phyloP scores from a whole-genome alignment of 2,113 vertebrate species.

The Drymodes brunneopygia region DNA sequence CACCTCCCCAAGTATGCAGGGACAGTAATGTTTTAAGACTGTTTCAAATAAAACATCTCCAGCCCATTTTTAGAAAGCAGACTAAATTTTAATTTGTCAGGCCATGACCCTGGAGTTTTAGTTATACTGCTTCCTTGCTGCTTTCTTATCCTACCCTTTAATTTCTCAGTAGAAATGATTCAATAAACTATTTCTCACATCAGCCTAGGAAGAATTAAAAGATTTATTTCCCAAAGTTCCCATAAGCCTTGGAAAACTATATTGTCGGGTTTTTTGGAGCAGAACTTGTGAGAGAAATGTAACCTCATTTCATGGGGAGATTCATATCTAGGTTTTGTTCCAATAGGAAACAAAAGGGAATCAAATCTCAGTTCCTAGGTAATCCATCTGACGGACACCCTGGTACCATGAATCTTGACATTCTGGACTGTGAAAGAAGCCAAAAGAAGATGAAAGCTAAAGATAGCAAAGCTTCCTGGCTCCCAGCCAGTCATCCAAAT shows the following conservation, averaged over 20 bases:
- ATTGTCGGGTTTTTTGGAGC: conserved; percentile 47
- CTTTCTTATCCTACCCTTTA: background rate
- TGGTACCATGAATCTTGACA: background rate
- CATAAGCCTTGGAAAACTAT: conserved; percentile 1
- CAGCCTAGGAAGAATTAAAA: conserved; percentile 42
- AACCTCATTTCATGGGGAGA: conserved; percentile 42
- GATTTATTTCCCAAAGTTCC: conserved; percentile 53
- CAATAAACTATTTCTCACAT: conserved; percentile 36
- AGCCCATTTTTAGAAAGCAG: background rate
- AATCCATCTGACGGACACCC: background rate
- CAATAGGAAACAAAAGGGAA: conserved; percentile 1
- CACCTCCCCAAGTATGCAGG: background rate
- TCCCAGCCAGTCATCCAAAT: background rate
- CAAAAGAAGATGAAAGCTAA: conserved; percentile 13
- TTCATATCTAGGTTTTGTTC: conserved; percentile 47
- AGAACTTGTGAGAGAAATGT: conserved; percentile 28
- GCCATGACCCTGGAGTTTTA: conserved; percentile 50
- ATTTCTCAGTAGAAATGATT: conserved; percentile 61
- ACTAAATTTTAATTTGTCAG: conserved; percentile 35
- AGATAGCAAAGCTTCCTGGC: background rate
- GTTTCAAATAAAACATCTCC: background rate
- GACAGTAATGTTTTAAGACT: background rate
- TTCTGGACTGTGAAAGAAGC: conserved; percentile 5
- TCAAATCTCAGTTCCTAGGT: background rate
- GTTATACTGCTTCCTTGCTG: background rate